A percentile compares a stretch with the other conserved stretches of the same genome.
Conservation (phyloP, 92 coral and sea anemone species). For the Anthopleura xanthogrammica region DNA sequence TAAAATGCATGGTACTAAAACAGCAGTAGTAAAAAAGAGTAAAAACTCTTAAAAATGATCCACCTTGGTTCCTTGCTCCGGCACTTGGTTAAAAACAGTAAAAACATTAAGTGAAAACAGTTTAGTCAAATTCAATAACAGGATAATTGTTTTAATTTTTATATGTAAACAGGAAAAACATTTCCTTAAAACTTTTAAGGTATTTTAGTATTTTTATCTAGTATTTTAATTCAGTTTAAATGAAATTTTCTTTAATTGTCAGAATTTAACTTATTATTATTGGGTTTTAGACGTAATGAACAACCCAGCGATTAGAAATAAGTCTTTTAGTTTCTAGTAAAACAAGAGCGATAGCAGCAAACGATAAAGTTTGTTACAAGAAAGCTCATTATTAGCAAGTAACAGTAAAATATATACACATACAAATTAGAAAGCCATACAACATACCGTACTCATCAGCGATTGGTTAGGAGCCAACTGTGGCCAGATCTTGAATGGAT, state of each 20-base stretch:
- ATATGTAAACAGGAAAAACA: neutral
- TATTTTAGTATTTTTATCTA: constrained; percentile 6
- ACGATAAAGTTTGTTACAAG: neutral
- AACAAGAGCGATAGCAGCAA: neutral
- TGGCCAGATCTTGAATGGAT: neutral
- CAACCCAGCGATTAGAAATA: neutral
- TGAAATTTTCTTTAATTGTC: neutral
- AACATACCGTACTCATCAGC: neutral
- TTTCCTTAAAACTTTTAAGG: neutral
- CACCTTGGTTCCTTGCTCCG: neutral
- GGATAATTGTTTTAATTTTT: neutral
- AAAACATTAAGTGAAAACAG: neutral
- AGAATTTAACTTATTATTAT: neutral
- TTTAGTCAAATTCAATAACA: neutral
- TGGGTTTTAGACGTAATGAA: neutral
- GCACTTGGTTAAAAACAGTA: neutral
- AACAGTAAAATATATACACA: neutral
- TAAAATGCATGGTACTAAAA: neutral
- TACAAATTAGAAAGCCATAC: neutral
- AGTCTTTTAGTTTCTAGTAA: neutral
- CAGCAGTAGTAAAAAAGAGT: neutral
- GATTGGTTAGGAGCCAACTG: neutral
- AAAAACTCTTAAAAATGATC: neutral
- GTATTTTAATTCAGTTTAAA: neutral
- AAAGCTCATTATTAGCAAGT: neutral